A percentile compares a stretch with the other conserved stretches of the same genome.
These are phyloP conservation scores for Cheilinus undulatus DNA, from an alignment of 2,113 vertebrate species.

Conservation along the genomic window DNA sequence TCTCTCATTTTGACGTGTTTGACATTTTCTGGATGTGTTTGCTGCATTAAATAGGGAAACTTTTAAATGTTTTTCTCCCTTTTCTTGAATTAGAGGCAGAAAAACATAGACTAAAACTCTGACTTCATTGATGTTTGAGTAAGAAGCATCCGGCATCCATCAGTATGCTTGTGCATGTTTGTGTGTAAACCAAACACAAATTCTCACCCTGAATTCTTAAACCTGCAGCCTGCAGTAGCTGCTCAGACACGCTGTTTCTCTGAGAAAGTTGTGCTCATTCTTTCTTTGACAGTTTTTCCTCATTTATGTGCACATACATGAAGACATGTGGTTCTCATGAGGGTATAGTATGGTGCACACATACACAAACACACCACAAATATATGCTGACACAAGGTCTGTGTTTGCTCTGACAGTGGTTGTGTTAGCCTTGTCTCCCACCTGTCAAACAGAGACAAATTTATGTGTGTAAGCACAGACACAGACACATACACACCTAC, in stretches of 20 bases:
- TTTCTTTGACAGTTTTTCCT: slow-evolving; percentile 32
- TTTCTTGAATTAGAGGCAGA: too few species aligned
- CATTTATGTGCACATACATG: slow-evolving; percentile 23
- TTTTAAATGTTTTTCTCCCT: not conserved
- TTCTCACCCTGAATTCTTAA: not conserved
- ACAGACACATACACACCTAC: not conserved
- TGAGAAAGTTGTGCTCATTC: slow-evolving; percentile 4
- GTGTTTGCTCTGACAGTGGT: slow-evolving; percentile 36
- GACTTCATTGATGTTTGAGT: not conserved
- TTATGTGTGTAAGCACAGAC: not conserved
- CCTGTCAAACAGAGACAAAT: slow-evolving; percentile 21
- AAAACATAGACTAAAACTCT: not conserved
- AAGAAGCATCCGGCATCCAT: not conserved
- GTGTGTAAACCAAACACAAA: not conserved
- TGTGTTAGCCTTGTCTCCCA: slow-evolving; percentile 18
- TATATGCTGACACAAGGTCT: not conserved
- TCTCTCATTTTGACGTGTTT: not conserved
- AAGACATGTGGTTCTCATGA: slow-evolving; percentile 14
- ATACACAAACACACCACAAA: slow-evolving; percentile 10
- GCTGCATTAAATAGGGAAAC: slow-evolving; percentile 5
- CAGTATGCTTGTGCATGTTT: not conserved
- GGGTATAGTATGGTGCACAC: slow-evolving; percentile 5
- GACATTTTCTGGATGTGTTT: slow-evolving; percentile 11
- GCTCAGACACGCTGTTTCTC: not conserved
- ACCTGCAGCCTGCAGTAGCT: not conserved